phyloP scores from a whole-genome alignment of 2,113 vertebrate species.

The Numenius arquata region DNA sequence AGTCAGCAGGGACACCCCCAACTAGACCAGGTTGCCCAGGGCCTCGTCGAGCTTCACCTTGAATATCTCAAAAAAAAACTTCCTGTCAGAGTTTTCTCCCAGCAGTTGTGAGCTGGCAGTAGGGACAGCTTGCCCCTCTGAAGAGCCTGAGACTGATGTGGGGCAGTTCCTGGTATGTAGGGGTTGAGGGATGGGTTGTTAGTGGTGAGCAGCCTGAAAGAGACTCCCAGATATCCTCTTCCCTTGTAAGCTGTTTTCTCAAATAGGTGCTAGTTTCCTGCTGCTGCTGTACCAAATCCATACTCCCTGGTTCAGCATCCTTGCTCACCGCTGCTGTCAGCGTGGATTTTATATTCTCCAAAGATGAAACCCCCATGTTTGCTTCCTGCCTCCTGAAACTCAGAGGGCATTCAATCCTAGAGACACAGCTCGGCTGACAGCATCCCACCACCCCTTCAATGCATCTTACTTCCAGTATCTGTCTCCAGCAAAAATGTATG shows the following conservation, averaged over 20 bases:
- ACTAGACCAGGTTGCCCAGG: too few species aligned
- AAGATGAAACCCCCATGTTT: neutral
- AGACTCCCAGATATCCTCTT: neutral
- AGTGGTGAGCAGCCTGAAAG: neutral
- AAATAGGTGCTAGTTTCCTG: neutral
- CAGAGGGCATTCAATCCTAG: neutral
- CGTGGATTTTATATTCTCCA: neutral
- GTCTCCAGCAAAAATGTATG: constrained; percentile 91
- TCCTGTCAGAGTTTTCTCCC: neutral
- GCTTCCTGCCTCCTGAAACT: neutral
- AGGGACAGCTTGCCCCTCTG: neutral
- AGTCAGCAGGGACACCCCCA: too few species aligned
- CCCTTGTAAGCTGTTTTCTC: neutral
- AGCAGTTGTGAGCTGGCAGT: neutral
- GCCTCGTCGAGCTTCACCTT: too few species aligned
- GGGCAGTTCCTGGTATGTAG: neutral
- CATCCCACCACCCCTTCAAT: neutral
- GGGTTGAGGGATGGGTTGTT: neutral
- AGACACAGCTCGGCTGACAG: neutral
- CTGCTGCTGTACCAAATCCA: neutral
- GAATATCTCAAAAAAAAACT: too few species aligned
- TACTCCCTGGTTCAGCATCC: neutral
- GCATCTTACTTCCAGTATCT: constrained; percentile 93
- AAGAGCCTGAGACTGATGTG: neutral
- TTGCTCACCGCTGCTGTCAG: neutral